Percentiles rank a stretch among this genome's conserved stretches.
Evolutionary conservation across 2,113 vertebrate genomes (phyloP).

Genomic region (Oreocharis arfaki): DNA sequence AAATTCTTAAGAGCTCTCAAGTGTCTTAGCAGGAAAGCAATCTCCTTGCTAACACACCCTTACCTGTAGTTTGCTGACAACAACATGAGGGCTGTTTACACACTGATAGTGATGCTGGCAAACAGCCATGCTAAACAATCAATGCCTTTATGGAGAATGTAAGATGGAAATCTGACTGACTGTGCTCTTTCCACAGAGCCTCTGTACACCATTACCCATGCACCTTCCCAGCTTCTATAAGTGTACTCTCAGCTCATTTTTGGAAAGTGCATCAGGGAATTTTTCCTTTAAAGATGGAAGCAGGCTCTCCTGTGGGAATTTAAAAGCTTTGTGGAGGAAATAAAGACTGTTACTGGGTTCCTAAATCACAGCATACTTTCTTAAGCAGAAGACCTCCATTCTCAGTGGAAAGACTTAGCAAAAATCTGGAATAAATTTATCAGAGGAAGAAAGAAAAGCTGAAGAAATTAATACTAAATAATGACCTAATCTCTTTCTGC

Average conservation of each 20-base stretch:
- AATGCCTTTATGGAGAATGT: not conserved
- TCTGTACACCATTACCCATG: not conserved
- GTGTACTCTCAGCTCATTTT: not conserved
- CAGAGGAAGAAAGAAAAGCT: not conserved
- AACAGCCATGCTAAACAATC: not conserved
- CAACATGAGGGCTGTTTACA: not conserved
- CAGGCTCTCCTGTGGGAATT: not conserved
- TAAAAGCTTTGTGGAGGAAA: not conserved
- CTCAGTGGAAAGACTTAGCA: not conserved
- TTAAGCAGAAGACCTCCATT: not conserved
- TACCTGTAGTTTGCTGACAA: not conserved
- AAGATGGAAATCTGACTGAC: not conserved
- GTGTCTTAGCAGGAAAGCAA: not conserved
- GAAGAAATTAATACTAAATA: not conserved
- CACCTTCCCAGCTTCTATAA: not conserved
- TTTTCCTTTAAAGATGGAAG: not conserved
- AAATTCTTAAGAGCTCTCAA: not conserved
- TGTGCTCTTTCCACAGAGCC: not conserved
- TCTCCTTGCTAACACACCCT: not conserved
- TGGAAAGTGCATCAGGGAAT: not conserved
- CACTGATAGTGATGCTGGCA: not conserved
- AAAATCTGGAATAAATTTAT: not conserved
- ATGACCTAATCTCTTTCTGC: not conserved
- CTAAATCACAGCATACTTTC: not conserved
- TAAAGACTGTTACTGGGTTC: not conserved